phyloP scores from a whole-genome alignment of 2,797 vertebrate species.

The Echeneis naucrates region DNA sequence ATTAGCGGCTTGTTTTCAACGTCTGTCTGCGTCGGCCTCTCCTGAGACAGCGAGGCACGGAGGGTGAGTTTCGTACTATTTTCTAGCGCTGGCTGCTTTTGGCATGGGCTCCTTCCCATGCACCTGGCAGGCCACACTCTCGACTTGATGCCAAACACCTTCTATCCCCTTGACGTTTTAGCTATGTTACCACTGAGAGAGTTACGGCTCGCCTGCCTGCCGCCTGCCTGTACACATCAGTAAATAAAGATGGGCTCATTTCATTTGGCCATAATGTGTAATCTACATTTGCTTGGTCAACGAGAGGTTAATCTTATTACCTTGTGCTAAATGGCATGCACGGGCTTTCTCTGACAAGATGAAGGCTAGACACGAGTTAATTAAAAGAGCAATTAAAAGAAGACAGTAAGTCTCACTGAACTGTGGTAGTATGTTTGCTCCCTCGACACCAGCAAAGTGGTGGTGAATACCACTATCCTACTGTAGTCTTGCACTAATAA shows the following conservation, averaged over 20 bases:
- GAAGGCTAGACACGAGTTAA: conserved; percentile 75
- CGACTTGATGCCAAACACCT: conserved; percentile 67
- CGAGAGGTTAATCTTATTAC: conserved; percentile 81
- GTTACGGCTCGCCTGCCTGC: conserved; percentile 68
- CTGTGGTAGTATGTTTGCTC: conserved; percentile 56
- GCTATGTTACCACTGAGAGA: conserved; percentile 71
- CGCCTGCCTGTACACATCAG: conserved; percentile 58
- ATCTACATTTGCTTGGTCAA: conserved; percentile 79
- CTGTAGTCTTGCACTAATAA: conserved; percentile 54
- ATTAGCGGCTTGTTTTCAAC: conserved; percentile 69
- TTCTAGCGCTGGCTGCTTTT: conserved; percentile 53
- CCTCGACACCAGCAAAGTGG: conserved; percentile 49
- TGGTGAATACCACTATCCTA: conserved; percentile 34
- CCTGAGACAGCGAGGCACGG: conserved; percentile 48
- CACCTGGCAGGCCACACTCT: conserved; percentile 73
- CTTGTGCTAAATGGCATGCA: conserved; percentile 73
- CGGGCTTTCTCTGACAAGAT: conserved; percentile 73
- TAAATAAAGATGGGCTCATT: conserved; percentile 76
- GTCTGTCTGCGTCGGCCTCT: conserved; percentile 58
- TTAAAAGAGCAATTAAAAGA: conserved; percentile 83
- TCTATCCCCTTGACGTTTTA: conserved; percentile 74
- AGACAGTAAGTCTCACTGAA: conserved; percentile 68
- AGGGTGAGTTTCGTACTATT: conserved; percentile 57
- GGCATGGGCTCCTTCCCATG: conserved; percentile 43
- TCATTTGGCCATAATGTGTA: conserved; percentile 73